Evolutionary conservation across 2,113 vertebrate species (phyloP), one percentile per base, ranked within the genome.

Genomic region (Desmodus rotundus): DNA sequence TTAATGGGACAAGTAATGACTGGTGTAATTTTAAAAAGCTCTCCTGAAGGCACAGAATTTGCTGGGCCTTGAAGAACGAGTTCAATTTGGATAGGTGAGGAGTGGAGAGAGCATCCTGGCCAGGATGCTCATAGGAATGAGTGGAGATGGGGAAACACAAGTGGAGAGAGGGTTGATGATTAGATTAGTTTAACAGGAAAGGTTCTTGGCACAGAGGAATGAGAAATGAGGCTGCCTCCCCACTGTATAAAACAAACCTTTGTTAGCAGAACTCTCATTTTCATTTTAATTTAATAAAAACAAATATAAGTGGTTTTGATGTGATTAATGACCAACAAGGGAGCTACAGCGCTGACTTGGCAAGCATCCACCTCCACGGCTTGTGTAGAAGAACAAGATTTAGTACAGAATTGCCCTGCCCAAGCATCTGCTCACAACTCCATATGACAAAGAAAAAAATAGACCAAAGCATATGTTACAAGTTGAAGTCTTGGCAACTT

Each of bases 231-330:
- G 19, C 47, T 73, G 26, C 67, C 26, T 95, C 77, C 72, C 26
- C 28, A 52, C 28, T 33, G 14, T 33, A 73, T 86, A 93, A 96
- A 97, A 87, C 61, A 67, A 89, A 68, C 50, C 20, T 89, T 87
- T 92, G 61, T 90, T 82, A 92, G 31, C n/a, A 73, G 43, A 91
- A 80, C 56, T 76, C 88, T 96, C 54, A 78, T 93, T 92, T 96
- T 96, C 43, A 93, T 96, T 89, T 95, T 96, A 61, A 97, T 93
- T 94, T 72, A 93, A 96, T 97, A 93, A 94, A 91, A 94, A 86
- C 50, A 87, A 94, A 93, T 89, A 67, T 96, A 91, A 97, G 70
- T 89, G 83, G 6, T 31, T 97, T 93, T 91, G 63, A 91, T 94
- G 86, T 93, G 93, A 95, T 93, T 96, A 94, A 95, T 96, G 94